Evolutionary conservation across 2,888 invertebrate genomes (phyloP), one percentile per base, ranked within the genome.

Genomic region (Tromatobia lineatoria): DNA sequence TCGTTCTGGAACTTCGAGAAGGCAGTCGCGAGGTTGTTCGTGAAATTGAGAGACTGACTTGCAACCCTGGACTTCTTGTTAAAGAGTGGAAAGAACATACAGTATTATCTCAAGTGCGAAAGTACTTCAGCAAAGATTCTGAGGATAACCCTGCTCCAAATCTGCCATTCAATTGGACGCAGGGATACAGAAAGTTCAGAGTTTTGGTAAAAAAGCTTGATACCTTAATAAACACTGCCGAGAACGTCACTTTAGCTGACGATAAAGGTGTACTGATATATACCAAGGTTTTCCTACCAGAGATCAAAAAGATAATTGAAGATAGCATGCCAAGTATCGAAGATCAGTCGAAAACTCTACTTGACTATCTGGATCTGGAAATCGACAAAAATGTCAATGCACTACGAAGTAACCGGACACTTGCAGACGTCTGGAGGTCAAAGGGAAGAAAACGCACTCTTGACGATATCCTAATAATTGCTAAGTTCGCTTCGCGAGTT

Each of bases 11-110:
- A 13, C 88, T 91, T 0, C 89, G 91, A 38, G 85, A 85, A n/a
- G 91, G 91, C 13, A 93, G 89, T 0, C 91, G 90, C n/a, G 89
- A 90, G 2, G 94, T 95, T 0, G 89, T 95, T 8, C 89, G 82
- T 8, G 94, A 94, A 7, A 82, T 95, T 13, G 95, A 95, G 87
- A 94, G 91, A 0, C 87, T 95, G 13, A 86, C 94, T 34, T 95
- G 95, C 85, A 89, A 94, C 86, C 92, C 94, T 20, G 85, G 83
- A 3, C 88, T 90, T 0, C 90, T 95, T 38, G 91, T 93, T 71
- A 88, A 90, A 0, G 95, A 95, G 84, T 95, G 95, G 95, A 86
- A 85, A 0, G 88, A 92, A 29, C 91, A 93, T 15, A 88, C 89
- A 10, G 74, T 89, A 25, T 79, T 93, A 45, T 52, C 66, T 3